Percentiles rank a stretch among this genome's conserved stretches.
phyloP scores from a whole-genome alignment of 1,140 invertebrate species.

The Drosophila triauraria region DNA sequence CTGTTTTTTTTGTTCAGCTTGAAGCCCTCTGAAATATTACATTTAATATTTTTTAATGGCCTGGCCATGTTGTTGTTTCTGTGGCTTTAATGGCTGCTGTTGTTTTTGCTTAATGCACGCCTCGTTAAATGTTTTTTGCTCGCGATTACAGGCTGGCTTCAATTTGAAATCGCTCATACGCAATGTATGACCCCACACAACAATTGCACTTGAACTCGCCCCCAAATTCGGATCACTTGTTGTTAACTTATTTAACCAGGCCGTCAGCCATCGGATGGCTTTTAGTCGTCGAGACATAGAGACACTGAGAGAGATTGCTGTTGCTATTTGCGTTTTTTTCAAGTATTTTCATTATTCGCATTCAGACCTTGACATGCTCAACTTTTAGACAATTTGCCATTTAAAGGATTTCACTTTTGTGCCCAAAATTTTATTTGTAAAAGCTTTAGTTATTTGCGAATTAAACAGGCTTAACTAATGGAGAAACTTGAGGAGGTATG shows the following conservation, averaged over 20 bases:
- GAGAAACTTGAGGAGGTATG: constrained; percentile 2
- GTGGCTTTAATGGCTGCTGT: constrained; percentile 35
- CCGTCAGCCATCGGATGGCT: constrained; percentile 31
- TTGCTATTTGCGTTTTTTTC: constrained; percentile 34
- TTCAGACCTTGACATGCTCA: constrained; percentile 67
- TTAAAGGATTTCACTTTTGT: constrained; percentile 36
- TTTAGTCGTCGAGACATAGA: constrained; percentile 1
- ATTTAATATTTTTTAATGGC: constrained; percentile 79
- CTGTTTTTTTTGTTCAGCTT: constrained; percentile 25
- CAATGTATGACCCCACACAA: constrained; percentile 62
- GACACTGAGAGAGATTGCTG: constrained; percentile 2
- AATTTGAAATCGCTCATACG: constrained; percentile 77
- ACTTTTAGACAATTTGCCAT: constrained; percentile 25
- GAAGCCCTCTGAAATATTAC: constrained; percentile 67
- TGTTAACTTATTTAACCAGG: constrained; percentile 60
- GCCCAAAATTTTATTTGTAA: neutral
- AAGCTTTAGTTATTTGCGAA: neutral
- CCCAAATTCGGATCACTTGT: constrained; percentile 58
- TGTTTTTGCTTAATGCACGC: constrained; percentile 70
- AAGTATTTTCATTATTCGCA: constrained; percentile 71
- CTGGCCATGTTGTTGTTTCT: constrained; percentile 44
- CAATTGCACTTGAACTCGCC: constrained; percentile 67
- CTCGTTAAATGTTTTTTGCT: constrained; percentile 76
- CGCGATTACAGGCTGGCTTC: constrained; percentile 25
- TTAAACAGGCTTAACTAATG: neutral